Evolutionary conservation across 2,797 vertebrate genomes (phyloP), one percentile per base, ranked within the genome.

Genomic region (Parotocinclus haroldoi): DNA sequence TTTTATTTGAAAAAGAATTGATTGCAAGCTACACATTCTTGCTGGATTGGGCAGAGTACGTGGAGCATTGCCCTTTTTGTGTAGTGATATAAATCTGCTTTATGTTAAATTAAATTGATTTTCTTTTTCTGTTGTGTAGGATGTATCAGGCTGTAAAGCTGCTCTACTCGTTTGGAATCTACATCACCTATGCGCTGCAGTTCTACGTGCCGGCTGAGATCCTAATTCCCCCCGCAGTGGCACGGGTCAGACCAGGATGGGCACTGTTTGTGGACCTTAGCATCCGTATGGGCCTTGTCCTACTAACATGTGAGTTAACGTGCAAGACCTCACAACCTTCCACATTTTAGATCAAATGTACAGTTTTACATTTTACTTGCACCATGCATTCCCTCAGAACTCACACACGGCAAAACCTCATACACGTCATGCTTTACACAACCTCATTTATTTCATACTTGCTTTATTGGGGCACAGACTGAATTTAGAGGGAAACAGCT

Each of bases 201-300:
- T 99, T 99, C 87, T 99, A 96, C 0, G 97, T 99, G 17, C 91
- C 95, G 0, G 96, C 95, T 0, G 94, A 98, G 86, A 98, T 99
- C 71, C 76, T 98, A 68, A 86, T 95, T 45, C 97, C 96, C 0
- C 76, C 83, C 0, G 85, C 86, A 0, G 61, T 92, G 6, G 81
- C 89, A 3, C 90, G 89, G 0, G 89, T 92, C 14, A 68, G 89
- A 0, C 87, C 89, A 61, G 85, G 80, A 9, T 96, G 91, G 86
- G 73, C 79, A 54, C 83, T 74, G 36, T 1, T 83, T 0, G 82
- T 93, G 13, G 91, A 96, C 84, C 85, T 98, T 11, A 73, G 87
- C 11, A 87, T 95, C 9, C 92, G 95, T 44, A 64, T 91, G 0
- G 11, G 67, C 44, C 71, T 99, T 45, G 96, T 97, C 68, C 73